These are phyloP conservation scores for Columba livia DNA, from an alignment of 2,113 vertebrate species.

Conservation along the genomic window DNA sequence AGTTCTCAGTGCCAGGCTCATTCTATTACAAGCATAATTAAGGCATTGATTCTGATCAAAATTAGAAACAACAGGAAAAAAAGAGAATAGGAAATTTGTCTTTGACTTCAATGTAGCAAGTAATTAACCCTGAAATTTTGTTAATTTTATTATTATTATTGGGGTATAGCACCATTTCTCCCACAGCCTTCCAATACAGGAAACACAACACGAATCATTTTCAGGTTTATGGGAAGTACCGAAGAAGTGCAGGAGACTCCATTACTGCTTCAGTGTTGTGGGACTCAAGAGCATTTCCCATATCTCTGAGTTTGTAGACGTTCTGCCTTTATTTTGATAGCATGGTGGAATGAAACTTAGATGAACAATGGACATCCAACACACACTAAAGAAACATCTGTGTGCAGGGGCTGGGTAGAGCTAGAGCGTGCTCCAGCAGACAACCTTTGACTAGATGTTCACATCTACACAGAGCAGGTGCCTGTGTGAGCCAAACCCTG, in stretches of 20 bases:
- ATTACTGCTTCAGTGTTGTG: not conserved
- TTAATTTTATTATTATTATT: not conserved
- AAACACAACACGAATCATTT: not conserved
- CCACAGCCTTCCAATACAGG: not conserved
- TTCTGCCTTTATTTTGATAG: not conserved
- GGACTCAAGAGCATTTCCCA: not conserved
- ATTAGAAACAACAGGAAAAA: not conserved
- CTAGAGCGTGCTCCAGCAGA: not conserved
- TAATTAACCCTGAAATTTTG: not conserved
- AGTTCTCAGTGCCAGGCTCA: not conserved
- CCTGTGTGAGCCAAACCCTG: not conserved
- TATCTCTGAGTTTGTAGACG: not conserved
- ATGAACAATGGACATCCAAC: not conserved
- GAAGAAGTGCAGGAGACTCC: not conserved
- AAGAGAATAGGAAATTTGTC: not conserved
- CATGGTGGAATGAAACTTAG: not conserved
- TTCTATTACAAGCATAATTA: conserved; percentile 32
- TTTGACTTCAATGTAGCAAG: not conserved
- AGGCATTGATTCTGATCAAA: conserved; percentile 5
- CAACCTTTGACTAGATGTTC: not conserved
- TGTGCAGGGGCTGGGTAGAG: not conserved
- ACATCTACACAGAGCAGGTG: accelerated
- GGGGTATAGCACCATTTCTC: not conserved
- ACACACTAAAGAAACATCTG: not conserved
- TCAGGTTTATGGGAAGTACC: not conserved